A percentile compares a stretch with the other conserved stretches of the same genome.
Conservation (phyloP, 2,797 vertebrate genomes). For the Gymnoscopelus braueri region DNA sequence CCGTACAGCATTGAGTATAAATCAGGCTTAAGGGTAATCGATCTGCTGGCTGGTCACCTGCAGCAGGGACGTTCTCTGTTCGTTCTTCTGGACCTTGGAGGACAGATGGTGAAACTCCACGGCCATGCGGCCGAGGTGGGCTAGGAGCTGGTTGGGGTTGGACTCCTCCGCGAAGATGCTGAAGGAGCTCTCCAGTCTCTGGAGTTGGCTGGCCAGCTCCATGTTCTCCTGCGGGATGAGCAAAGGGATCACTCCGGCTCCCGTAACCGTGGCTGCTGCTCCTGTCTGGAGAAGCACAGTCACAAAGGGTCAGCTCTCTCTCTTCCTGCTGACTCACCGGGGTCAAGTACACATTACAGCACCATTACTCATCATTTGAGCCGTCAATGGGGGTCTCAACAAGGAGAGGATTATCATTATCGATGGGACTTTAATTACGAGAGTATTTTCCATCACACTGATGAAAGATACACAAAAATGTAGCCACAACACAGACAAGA, state of each 20-base stretch:
- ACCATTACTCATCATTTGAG: constrained; percentile 12
- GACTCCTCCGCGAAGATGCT: constrained; percentile 94
- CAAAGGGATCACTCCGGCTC: constrained; percentile 73
- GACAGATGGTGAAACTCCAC: constrained; percentile 97
- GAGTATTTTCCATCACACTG: too few relatives aligned
- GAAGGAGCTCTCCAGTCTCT: constrained; percentile 93
- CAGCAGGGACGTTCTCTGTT: constrained; percentile 93
- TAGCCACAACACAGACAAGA: neutral
- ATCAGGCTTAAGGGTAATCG: neutral
- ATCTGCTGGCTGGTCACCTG: constrained; percentile 80
- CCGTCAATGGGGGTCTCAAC: neutral
- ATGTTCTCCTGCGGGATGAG: constrained; percentile 83
- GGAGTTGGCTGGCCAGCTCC: constrained; percentile 91
- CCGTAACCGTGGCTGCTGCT: constrained; percentile 31
- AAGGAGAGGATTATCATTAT: neutral
- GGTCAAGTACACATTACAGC: neutral
- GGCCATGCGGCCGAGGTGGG: constrained; percentile 96
- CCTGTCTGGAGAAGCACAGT: constrained; percentile 62
- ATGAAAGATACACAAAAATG: too few relatives aligned
- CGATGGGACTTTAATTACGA: too few relatives aligned
- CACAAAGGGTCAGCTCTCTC: constrained; percentile 27
- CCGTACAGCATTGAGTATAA: too few relatives aligned
- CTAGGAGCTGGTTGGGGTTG: constrained; percentile 93
- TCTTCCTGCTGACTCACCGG: constrained; percentile 7
- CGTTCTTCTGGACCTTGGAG: constrained; percentile 97